Evolutionary conservation across 2,797 vertebrate genomes (phyloP), one percentile per base, ranked within the genome.

Genomic region (Darevskia nairensis): DNA sequence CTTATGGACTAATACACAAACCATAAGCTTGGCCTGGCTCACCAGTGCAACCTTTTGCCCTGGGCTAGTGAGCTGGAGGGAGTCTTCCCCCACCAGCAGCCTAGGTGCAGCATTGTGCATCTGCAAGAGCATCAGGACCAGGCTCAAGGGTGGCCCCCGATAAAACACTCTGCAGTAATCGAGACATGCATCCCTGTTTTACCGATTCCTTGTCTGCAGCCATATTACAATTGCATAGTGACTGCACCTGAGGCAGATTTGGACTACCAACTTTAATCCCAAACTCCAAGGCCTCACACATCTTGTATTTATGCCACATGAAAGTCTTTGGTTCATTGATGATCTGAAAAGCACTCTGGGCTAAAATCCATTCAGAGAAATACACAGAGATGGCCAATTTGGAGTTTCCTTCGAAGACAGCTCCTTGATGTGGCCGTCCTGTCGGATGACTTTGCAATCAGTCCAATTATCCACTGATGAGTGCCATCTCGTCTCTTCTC

Each of bases 311-410:
- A n/a, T 32, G 80, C 46, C 68, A n/a, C 77, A 79, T 87, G 86
- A 84, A 92, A 88, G 13, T 64, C 80, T 74, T 93, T 89, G 88
- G 82, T 92, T 89, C 91, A 44, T 25, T 92, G 71, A 94, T 91
- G 92, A 91, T 85, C 61, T 91, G 82, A 84, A 89, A 91, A 95
- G 94, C 86, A 88, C 82, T 89, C 19, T 82, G 29, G 27, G 32
- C 39, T 93, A 89, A 93, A 94, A 91, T 84, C 74, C 93, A 85
- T 76, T 90, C 61, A 23, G 32, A 90, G n/a, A 90, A 95, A 91
- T 69, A 92, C 75, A 74, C 80, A 92, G 17, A 86, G 88, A 39
- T 86, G 3, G 23, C 50, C 82, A 46, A 91, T 89, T 93, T 91
- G 77, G 64, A n/a, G 46, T 88, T 0, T 0, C 76, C 88, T 88